Percentiles rank a stretch among this genome's conserved stretches.
phyloP scores from a whole-genome alignment of 2,888 invertebrate species.

The Pterostichus niger region DNA sequence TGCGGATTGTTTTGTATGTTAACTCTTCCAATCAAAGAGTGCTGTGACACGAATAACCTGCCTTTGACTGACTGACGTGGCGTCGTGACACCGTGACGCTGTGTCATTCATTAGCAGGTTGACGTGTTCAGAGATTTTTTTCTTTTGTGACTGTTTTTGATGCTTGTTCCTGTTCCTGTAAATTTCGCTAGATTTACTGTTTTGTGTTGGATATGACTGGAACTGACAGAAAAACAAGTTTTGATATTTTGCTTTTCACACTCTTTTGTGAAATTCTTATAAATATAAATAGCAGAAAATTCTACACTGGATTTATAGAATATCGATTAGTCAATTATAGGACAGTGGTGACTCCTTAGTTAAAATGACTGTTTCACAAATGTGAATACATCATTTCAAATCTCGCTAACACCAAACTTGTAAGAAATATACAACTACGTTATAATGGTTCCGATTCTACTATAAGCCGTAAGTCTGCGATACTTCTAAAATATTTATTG shows the following conservation, averaged over 20 bases:
- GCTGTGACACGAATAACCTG: conserved; percentile 47
- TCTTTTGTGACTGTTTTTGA: conserved; percentile 39
- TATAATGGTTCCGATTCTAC: no score
- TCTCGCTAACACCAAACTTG: no score
- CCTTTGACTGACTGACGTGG: conserved; percentile 48
- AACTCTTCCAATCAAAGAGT: conserved; percentile 57
- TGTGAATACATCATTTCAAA: no score
- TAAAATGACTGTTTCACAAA: no score
- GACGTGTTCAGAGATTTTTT: conserved; percentile 24
- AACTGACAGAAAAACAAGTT: conserved; percentile 41
- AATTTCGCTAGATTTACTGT: conserved; percentile 48
- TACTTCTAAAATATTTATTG: no score
- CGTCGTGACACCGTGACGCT: neutral
- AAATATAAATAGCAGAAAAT: no score
- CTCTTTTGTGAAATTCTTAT: no score
- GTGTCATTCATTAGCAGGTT: conserved; percentile 46
- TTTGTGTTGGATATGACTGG: conserved; percentile 20
- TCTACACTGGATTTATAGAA: no score
- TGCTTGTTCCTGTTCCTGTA: conserved; percentile 40
- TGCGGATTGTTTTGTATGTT: conserved; percentile 59
- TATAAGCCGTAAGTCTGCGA: no score
- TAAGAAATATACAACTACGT: no score
- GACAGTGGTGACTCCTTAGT: no score
- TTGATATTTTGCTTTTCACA: neutral
- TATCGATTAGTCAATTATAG: no score